Percentiles rank a stretch among this genome's conserved stretches.
Evolutionary conservation across 2,888 invertebrate species (phyloP).

Genomic region (Standfussiana lucernea): DNA sequence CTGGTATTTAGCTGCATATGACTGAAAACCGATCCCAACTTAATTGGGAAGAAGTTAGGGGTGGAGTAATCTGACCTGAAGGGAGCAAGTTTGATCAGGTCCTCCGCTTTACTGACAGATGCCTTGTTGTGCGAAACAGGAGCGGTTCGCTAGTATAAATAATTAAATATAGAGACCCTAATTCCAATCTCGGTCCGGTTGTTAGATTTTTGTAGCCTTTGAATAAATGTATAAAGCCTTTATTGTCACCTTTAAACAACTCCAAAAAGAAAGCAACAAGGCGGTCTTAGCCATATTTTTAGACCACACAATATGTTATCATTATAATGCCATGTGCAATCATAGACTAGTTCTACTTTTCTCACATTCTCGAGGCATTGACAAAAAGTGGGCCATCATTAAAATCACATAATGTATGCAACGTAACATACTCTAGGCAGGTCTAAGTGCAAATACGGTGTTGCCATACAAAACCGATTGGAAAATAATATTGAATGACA

Average conservation of each 20-base stretch:
- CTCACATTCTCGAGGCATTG: slow-evolving; percentile 33
- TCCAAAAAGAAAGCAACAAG: not conserved
- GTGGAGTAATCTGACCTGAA: no score
- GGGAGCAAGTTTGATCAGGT: no score
- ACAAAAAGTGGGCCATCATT: slow-evolving; percentile 59
- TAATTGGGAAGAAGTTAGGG: no score
- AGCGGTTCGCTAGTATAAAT: no score
- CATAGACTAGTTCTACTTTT: slow-evolving; percentile 41
- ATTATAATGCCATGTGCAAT: slow-evolving; percentile 29
- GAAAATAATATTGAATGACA: not conserved
- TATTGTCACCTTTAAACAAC: no score
- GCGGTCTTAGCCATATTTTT: not conserved
- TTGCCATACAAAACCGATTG: slow-evolving; percentile 13
- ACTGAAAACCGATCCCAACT: no score
- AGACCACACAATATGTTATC: slow-evolving; percentile 14
- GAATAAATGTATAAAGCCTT: no score
- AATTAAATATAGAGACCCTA: no score
- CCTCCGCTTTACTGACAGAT: no score
- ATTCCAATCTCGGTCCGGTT: no score
- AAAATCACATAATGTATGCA: slow-evolving; percentile 56
- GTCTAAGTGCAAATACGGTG: slow-evolving; percentile 29
- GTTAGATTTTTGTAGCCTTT: not conserved
- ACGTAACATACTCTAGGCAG: slow-evolving; percentile 43
- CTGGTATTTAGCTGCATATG: no score
- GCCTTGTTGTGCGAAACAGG: no score